Percentiles rank a stretch among this genome's conserved stretches.
phyloP scores from a whole-genome alignment of 2,113 vertebrate genomes.

The Rhynchomys soricoides region DNA sequence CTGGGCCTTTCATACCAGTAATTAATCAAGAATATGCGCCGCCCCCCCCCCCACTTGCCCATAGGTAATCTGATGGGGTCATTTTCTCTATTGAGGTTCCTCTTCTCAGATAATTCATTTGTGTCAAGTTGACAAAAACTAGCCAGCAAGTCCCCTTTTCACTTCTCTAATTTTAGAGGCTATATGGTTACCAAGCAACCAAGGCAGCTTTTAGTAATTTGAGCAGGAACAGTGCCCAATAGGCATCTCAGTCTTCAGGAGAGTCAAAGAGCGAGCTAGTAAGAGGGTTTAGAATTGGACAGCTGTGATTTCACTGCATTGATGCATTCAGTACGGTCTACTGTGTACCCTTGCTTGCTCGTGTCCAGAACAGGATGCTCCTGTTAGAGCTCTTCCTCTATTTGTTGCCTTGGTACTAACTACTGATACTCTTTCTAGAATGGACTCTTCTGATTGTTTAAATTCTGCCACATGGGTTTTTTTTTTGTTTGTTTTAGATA shows the following conservation, averaged over 20 bases:
- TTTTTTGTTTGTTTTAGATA: neutral
- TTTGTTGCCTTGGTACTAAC: neutral
- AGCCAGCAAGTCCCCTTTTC: constrained; percentile 1
- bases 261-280: neutral
- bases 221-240: neutral
- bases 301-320: neutral
- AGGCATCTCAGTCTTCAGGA: neutral
- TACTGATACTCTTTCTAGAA: neutral
- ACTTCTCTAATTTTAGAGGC: constrained; percentile 35
- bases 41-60: neutral
- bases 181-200: constrained; percentile 28
- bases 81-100: neutral
- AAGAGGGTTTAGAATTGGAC: neutral
- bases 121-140: neutral
- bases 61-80: neutral
- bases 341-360: neutral
- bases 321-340: too few species aligned
- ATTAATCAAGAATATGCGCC: neutral
- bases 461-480: neutral
- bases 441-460: neutral
- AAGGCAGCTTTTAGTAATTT: constrained; percentile 31
- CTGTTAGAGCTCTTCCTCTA: neutral
- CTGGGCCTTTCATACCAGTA: neutral
- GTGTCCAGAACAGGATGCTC: neutral
- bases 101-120: neutral